These are phyloP conservation scores for Geodia barretti DNA, from an alignment of 37 sponge, comb jelly and placozoan species.

Conservation along the genomic window DNA sequence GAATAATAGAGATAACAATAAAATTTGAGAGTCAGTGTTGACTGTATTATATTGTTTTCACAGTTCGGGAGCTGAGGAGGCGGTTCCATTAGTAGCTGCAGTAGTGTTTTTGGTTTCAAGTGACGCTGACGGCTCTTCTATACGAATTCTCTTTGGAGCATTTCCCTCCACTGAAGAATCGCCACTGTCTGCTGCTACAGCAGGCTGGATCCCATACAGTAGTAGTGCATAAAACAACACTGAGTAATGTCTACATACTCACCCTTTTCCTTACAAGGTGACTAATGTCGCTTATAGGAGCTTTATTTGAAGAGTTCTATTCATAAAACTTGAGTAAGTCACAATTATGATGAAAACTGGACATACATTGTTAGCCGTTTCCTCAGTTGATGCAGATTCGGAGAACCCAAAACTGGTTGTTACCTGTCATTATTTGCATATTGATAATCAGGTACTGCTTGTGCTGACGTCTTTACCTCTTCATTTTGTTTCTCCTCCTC, in stretches of 20 bases:
- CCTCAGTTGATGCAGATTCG: neutral
- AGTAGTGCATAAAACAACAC: too few species aligned
- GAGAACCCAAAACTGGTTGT: too few species aligned
- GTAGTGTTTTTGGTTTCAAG: neutral
- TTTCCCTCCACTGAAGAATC: neutral
- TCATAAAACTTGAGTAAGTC: neutral
- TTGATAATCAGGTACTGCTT: too few species aligned
- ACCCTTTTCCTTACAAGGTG: conserved; percentile 65
- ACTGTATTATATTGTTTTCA: too few species aligned
- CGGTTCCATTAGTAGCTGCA: too few species aligned
- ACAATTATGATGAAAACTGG: neutral
- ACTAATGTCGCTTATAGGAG: conserved; percentile 42
- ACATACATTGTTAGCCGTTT: neutral
- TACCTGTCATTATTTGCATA: too few species aligned
- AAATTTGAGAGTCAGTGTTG: too few species aligned
- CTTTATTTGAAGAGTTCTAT: conserved; percentile 4
- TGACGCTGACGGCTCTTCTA: neutral
- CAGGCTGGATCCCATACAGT: neutral
- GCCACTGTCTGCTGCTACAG: neutral
- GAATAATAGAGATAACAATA: too few species aligned
- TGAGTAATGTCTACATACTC: too few species aligned
- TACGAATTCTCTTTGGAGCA: neutral
- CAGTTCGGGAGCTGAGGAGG: too few species aligned
- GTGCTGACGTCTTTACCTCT: neutral
- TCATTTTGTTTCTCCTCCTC: neutral